phyloP scores from a whole-genome alignment of 2,888 invertebrate genomes.

The Phragmatobia fuliginosa region DNA sequence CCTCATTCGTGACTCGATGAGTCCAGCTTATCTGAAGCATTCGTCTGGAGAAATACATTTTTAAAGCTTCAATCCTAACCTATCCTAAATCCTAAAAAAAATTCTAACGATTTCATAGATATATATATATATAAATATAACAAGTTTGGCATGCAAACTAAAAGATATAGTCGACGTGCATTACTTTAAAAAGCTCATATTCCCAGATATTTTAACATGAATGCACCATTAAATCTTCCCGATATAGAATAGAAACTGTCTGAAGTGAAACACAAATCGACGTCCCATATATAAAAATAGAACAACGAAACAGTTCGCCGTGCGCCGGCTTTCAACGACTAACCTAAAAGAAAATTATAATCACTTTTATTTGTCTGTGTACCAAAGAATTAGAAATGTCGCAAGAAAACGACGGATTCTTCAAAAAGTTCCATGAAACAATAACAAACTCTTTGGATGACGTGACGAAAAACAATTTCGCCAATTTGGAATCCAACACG shows the following conservation, averaged over 20 bases:
- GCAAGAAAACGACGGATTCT: slow-evolving; percentile 81
- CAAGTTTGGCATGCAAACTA: background rate
- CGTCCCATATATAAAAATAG: slow-evolving; percentile 81
- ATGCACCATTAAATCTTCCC: slow-evolving; percentile 33
- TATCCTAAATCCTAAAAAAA: too few relatives aligned
- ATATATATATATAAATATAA: too few relatives aligned
- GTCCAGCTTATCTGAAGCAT: too few relatives aligned
- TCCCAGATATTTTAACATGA: slow-evolving; percentile 16
- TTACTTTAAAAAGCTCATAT: slow-evolving; percentile 10
- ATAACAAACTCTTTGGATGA: slow-evolving; percentile 85
- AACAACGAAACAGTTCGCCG: slow-evolving; percentile 62
- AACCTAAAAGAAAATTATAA: slow-evolving; percentile 61
- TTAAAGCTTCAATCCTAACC: too few relatives aligned
- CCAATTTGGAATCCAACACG: slow-evolving; percentile 87
- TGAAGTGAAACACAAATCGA: slow-evolving; percentile 70
- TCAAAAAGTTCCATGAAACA: slow-evolving; percentile 88
- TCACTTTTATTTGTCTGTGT: slow-evolving; percentile 48
- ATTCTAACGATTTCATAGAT: background rate
- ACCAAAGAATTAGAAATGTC: slow-evolving; percentile 64
- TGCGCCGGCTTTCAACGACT: slow-evolving; percentile 67
- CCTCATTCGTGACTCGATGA: too few relatives aligned
- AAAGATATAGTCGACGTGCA: background rate
- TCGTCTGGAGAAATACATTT: too few relatives aligned
- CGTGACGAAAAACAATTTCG: slow-evolving; percentile 88
- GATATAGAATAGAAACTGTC: slow-evolving; percentile 54